These are phyloP conservation scores for Lophochroa leadbeateri DNA, from an alignment of 2,113 vertebrate genomes.

Conservation along the genomic window DNA sequence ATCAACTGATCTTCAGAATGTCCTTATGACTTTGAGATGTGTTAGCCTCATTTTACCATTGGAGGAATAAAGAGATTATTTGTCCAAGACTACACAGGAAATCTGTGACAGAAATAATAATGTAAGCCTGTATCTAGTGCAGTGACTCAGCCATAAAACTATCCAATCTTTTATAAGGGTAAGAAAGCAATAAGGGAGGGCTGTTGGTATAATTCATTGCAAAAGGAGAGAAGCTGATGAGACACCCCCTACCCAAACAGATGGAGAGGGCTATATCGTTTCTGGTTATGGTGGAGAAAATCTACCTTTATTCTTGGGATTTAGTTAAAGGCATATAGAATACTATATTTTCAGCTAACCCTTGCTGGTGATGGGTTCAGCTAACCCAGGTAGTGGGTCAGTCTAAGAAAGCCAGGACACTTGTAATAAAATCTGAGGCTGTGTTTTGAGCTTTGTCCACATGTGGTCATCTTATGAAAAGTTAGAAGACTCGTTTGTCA, in stretches of 20 bases:
- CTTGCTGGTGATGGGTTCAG: neutral
- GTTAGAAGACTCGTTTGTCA: neutral
- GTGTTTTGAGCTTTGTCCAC: neutral
- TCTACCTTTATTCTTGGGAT: neutral
- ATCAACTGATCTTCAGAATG: slow-evolving; percentile 40
- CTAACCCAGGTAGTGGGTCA: neutral
- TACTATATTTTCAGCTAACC: neutral
- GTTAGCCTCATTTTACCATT: neutral
- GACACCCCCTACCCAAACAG: neutral
- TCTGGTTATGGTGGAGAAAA: neutral
- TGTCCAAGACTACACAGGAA: neutral
- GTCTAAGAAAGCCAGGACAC: neutral
- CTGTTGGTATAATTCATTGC: neutral
- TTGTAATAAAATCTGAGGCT: neutral
- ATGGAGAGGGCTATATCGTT: neutral
- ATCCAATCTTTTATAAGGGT: neutral
- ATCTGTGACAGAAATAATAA: slow-evolving; percentile 4
- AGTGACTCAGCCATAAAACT: neutral
- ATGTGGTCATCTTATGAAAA: neutral
- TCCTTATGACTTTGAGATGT: neutral
- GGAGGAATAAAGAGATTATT: neutral
- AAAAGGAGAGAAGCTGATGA: neutral
- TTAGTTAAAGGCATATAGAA: neutral
- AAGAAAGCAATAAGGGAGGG: neutral
- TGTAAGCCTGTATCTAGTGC: neutral